Base-by-base conservation (phyloP, 2,113 vertebrate genomes). In the Dicentrarchus labrax region DNA sequence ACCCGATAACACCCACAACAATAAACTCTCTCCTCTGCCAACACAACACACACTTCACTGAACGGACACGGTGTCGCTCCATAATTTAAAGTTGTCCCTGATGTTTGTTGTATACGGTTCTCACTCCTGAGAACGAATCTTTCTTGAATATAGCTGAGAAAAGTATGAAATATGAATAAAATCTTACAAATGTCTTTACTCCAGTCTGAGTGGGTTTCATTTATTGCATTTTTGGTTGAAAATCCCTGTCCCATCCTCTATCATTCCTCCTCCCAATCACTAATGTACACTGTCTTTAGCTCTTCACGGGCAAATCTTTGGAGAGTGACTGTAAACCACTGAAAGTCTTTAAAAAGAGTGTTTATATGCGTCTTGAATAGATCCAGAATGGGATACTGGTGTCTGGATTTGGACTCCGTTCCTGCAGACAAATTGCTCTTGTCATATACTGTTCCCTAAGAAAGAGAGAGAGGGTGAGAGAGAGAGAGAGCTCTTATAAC, bases 131-230 rank as follows among this genome's bases (percentile, higher is more conserved):
- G 71, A 88, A 54, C n/a, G 41, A 30, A 75, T 48, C 74, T 90
- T 92, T 93, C 83, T 90, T 80, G 75, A 83, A 88, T 78, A 71
- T 67, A 76, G 50, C 65, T 78, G 75, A 88, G 16, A 87, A 82
- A 78, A 61, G 0, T 82, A 70, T 85, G 22, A 72, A 86, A 83
- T 89, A 89, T 87, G 15, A 94, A 93, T 93, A 93, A 94, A 94
- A 84, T 15, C 76, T 21, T 86, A 84, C 30, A 30, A 69, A 72
- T 78, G 66, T 86, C 76, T 78, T 85, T 77, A 85, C 19, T 72
- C 57, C n/a, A 11, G 21, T 13, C 43, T 60, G 13, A 72, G 4
- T 24, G 10, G 10, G 38, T 51, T 60, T 13, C 0, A 22, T 72
- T 68, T 30, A 0, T 45, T 74, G 7, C 4, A 56, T 19, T 15